phyloP scores from a whole-genome alignment of 1,140 invertebrate genomes.

The Uloborus diversus region DNA sequence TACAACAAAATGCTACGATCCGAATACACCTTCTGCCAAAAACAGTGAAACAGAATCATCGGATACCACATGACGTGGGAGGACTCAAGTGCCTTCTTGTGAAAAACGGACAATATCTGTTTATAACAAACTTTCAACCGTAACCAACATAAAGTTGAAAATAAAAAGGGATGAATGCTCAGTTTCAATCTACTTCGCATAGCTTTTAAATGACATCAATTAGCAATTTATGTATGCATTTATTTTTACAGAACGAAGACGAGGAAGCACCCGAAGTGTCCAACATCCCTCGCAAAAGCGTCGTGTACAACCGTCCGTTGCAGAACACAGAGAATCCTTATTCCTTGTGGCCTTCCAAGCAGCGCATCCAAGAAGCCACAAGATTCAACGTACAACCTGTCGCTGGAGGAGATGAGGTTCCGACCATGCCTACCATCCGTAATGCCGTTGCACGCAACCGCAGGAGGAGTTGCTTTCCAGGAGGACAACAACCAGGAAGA shows the following conservation, averaged over 20 bases:
- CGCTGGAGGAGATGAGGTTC: not conserved
- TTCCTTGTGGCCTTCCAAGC: conserved; percentile 31
- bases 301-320: conserved; percentile 30
- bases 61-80: too few relatives aligned
- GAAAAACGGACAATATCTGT: too few relatives aligned
- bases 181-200: too few relatives aligned
- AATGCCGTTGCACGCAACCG: not conserved
- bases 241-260: not conserved
- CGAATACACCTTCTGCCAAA: too few relatives aligned
- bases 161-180: too few relatives aligned
- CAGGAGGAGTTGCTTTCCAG: conserved; percentile 21
- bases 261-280: not conserved
- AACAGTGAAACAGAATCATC: too few relatives aligned
- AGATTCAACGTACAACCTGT: conserved; percentile 35
- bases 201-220: too few relatives aligned
- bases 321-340: conserved; percentile 29
- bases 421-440: conserved; percentile 4
- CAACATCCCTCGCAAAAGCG: conserved; percentile 20
- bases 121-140: too few relatives aligned
- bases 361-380: conserved; percentile 34
- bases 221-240: too few relatives aligned
- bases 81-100: too few relatives aligned
- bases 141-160: too few relatives aligned
- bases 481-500: not conserved
- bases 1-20: too few relatives aligned